Evolutionary conservation across 2,888 invertebrate species (phyloP).

Genomic region (Leucoma salicis): DNA sequence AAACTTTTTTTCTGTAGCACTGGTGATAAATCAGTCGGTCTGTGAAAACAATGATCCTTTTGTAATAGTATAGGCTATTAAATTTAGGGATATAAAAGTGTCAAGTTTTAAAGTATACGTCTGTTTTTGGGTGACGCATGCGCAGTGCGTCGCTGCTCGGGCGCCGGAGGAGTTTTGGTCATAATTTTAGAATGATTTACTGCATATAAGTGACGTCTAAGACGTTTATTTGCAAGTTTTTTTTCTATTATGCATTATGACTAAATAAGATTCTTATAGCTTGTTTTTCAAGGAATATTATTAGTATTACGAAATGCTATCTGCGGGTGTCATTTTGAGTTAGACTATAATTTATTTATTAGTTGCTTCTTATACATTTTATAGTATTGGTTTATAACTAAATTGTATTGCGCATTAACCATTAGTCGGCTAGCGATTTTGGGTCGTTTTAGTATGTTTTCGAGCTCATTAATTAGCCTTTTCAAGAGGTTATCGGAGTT

Average conservation of each 20-base stretch:
- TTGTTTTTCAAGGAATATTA: background rate
- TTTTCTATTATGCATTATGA: slow-evolving; percentile 14
- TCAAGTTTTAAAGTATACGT: slow-evolving; percentile 45
- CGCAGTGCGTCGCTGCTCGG: slow-evolving; percentile 34
- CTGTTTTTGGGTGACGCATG: slow-evolving; percentile 43
- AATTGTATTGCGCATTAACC: no score
- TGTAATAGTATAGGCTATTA: slow-evolving; percentile 79
- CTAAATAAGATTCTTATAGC: background rate
- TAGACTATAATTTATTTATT: no score
- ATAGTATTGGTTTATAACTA: no score
- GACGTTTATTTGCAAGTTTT: slow-evolving; percentile 41
- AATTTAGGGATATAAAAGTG: slow-evolving; percentile 68
- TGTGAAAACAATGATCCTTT: slow-evolving; percentile 77
- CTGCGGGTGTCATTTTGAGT: no score
- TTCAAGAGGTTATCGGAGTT: no score
- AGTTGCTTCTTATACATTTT: no score
- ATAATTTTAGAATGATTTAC: slow-evolving; percentile 75
- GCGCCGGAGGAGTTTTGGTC: slow-evolving; percentile 51
- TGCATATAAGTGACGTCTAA: slow-evolving; percentile 39
- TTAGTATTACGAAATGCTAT: no score
- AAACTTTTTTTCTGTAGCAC: slow-evolving; percentile 38
- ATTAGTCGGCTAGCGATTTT: no score
- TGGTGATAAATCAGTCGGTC: slow-evolving; percentile 67
- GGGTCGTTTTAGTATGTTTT: no score
- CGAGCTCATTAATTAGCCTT: no score